Evolutionary conservation across 2,888 invertebrate species (phyloP).

Genomic region (Artemia sinica): DNA sequence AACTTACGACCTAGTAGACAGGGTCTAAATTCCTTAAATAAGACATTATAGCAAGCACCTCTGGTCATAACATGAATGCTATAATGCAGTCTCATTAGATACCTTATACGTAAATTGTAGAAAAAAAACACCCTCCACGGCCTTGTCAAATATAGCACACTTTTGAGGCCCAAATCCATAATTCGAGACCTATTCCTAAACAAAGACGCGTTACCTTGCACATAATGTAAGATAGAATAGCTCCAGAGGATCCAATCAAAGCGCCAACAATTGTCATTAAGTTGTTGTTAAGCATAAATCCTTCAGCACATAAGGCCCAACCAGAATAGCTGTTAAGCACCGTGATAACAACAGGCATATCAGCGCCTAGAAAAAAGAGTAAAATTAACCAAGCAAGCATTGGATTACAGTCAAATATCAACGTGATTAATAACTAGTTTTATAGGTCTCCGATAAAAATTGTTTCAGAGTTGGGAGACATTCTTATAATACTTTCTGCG

Average conservation of each 20-base stretch:
- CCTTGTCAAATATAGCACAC: too few species aligned
- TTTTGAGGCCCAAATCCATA: too few species aligned
- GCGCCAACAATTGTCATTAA: conserved; percentile 81
- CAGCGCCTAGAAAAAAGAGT: conserved; percentile 46
- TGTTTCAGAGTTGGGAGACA: not conserved
- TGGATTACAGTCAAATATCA: conserved; percentile 8
- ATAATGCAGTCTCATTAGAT: too few species aligned
- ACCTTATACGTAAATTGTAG: too few species aligned
- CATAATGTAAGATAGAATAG: conserved; percentile 83
- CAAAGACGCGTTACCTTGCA: conserved; percentile 46
- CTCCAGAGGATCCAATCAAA: conserved; percentile 74
- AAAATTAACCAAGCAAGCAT: conserved; percentile 7
- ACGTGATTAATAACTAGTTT: not conserved
- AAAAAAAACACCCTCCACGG: too few species aligned
- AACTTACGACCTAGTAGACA: too few species aligned
- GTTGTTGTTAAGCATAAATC: conserved; percentile 81
- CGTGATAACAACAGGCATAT: conserved; percentile 85
- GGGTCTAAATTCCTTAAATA: too few species aligned
- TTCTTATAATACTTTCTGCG: not conserved
- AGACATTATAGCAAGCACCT: too few species aligned
- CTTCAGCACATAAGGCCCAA: conserved; percentile 83
- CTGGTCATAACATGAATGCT: too few species aligned
- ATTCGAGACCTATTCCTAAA: too few species aligned
- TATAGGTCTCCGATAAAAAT: not conserved
- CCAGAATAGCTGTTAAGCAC: conserved; percentile 81